These are phyloP conservation scores for Lysiphlebus fabarum DNA, from an alignment of 1,140 invertebrate genomes.

Conservation along the genomic window DNA sequence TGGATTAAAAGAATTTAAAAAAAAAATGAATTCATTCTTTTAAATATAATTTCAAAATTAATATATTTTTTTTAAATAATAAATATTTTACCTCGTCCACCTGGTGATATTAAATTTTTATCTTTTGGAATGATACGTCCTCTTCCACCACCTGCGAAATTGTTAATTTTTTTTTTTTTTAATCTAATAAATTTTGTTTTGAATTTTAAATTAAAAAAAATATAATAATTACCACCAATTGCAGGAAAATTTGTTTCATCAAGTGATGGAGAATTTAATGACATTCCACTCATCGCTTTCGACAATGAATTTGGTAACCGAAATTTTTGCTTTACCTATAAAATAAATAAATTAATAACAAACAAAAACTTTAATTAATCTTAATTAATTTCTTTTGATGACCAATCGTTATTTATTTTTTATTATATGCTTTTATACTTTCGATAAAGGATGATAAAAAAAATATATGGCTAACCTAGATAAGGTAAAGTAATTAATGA, in stretches of 20 bases:
- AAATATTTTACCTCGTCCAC: too few species aligned
- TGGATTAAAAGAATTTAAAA: too few species aligned
- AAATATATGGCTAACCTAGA: background rate
- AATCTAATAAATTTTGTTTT: conserved; percentile 3
- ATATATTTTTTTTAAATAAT: too few species aligned
- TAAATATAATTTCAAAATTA: too few species aligned
- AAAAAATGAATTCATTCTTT: too few species aligned
- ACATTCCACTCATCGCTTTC: background rate
- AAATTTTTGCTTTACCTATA: background rate
- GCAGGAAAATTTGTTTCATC: conserved; percentile 4
- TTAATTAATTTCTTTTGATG: too few species aligned
- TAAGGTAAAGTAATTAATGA: too few species aligned
- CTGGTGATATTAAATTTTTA: too few species aligned
- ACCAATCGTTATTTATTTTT: background rate
- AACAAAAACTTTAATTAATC: too few species aligned
- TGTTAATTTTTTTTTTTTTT: background rate
- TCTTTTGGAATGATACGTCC: too few species aligned
- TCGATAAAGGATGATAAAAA: background rate
- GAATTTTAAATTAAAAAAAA: conserved; percentile 1
- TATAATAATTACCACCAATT: conserved; percentile 5
- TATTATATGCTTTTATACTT: background rate
- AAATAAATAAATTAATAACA: too few species aligned
- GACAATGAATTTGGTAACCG: conserved; percentile 4
- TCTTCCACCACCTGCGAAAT: too few species aligned
- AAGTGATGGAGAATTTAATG: background rate